Evolutionary conservation across 2,113 vertebrate species (phyloP), one percentile per base, ranked within the genome.

Genomic region (Cavia aperea): DNA sequence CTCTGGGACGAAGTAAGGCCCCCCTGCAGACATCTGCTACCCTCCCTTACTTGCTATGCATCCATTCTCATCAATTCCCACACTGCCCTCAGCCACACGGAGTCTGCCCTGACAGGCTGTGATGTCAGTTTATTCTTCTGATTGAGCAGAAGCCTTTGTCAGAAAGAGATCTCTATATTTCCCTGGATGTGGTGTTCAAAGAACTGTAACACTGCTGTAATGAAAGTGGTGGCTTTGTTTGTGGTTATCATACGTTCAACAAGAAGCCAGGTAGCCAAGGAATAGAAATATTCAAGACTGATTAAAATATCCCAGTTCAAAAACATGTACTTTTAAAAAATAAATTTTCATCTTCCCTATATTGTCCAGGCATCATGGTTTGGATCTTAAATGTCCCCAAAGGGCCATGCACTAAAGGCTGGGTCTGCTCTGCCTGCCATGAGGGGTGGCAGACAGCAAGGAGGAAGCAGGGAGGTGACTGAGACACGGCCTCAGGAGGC

Each of bases 101-200:
- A 15, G 31, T 63, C 93, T 83, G 29, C 70, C 93, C 83, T 88
- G 82, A 14, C 26, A 73, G 63, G 72, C 68, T 49, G 66, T 60
- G 24, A 85, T 89, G 92, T 95, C 92, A 93, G 33, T 94, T 93
- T 82, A 89, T 96, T 94, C 94, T 96, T 49, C 36, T 95, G 54
- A 49, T 39, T 87, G 73, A 89, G 75, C 56, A 96, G 70, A 75
- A 60, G 4, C 60, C 86, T 54, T 49, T 94, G 95, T 60, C 70
- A 92, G 68, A 68, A 54, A 92, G 51, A 5, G 78, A 46, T 75
- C 92, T 65, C 21, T 93, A 6, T 7, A 1, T 95, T 96, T 87
- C 83, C 58, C 54, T 94, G 60, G 90, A 77, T 86, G 13, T 26
- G 2, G 26, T 88, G 23, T 49, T 87, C 26, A 68, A 65, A 92